A percentile compares a stretch with the other conserved stretches of the same genome.
These are phyloP conservation scores for Cephalopachus bancanus DNA, from an alignment of 2,797 vertebrate genomes.

Conservation along the genomic window DNA sequence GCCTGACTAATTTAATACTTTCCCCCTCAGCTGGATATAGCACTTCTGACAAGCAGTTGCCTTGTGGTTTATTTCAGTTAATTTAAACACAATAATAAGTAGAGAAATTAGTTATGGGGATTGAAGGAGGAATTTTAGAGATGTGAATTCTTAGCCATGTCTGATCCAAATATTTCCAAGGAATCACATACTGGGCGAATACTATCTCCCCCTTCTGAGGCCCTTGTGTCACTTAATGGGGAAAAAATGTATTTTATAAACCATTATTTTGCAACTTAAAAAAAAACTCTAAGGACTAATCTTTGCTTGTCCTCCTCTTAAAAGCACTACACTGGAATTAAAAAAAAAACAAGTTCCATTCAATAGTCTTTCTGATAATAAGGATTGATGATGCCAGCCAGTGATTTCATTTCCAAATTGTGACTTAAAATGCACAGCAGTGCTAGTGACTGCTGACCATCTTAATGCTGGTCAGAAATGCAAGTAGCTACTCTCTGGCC, in stretches of 20 bases:
- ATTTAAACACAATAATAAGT: constrained; percentile 90
- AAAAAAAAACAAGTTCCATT: background rate
- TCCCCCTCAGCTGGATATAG: constrained; percentile 77
- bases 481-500: background rate
- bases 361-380: background rate
- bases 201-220: constrained; percentile 15
- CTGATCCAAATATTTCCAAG: constrained; percentile 57
- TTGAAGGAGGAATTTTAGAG: constrained; percentile 81
- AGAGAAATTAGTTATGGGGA: constrained; percentile 88
- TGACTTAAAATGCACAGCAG: background rate
- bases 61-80: constrained; percentile 90
- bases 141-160: constrained; percentile 77
- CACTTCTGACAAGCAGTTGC: constrained; percentile 81
- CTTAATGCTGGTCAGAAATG: background rate
- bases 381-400: background rate
- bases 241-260: background rate
- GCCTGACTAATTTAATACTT: constrained; percentile 86
- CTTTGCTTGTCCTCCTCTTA: background rate
- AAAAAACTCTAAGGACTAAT: background rate
- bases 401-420: constrained; percentile 11
- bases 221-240: background rate
- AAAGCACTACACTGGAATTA: background rate
- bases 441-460: background rate
- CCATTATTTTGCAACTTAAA: background rate
- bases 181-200: constrained; percentile 22